Conservation (phyloP, 1,140 invertebrate genomes). For the Drosophila takahashii region DNA sequence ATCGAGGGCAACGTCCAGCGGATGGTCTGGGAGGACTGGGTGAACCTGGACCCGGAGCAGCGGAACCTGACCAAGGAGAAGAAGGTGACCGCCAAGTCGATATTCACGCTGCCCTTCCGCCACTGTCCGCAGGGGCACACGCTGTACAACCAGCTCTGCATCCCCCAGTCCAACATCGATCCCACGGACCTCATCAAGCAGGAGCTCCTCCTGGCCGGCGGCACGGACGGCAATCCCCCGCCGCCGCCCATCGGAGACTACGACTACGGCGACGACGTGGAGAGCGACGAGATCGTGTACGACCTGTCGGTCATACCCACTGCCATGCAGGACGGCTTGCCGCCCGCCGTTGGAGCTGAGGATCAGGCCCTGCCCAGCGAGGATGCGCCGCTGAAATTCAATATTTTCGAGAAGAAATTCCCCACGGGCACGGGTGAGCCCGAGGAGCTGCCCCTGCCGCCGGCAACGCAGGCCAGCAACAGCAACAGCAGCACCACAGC, state of each 20-base stretch:
- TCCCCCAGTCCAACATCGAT: constrained; percentile 71
- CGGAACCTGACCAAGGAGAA: constrained; percentile 70
- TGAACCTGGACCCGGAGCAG: constrained; percentile 65
- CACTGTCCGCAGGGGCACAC: constrained; percentile 70
- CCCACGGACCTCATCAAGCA: constrained; percentile 58
- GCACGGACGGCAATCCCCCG: constrained; percentile 4
- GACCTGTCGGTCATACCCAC: constrained; percentile 21
- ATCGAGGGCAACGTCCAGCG: constrained; percentile 79
- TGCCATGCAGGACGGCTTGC: neutral
- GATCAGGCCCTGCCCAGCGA: constrained; percentile 72
- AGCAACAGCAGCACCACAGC: neutral
- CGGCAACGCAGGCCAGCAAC: neutral
- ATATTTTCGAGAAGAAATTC: constrained; percentile 78
- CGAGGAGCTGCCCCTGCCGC: constrained; percentile 15
- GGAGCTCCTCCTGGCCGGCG: constrained; percentile 46
- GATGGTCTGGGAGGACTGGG: constrained; percentile 80
- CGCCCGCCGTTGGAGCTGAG: constrained; percentile 6
- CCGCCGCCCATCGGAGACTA: constrained; percentile 43
- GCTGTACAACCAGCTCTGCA: constrained; percentile 66
- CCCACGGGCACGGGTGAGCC: constrained; percentile 43
- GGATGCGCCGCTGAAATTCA: constrained; percentile 81
- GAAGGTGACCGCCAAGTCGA: constrained; percentile 82
- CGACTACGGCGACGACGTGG: constrained; percentile 46
- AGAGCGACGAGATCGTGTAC: constrained; percentile 41
- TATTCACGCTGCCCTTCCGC: constrained; percentile 74